These are phyloP conservation scores for Atta texana DNA, from an alignment of 1,140 invertebrate species.

Conservation along the genomic window DNA sequence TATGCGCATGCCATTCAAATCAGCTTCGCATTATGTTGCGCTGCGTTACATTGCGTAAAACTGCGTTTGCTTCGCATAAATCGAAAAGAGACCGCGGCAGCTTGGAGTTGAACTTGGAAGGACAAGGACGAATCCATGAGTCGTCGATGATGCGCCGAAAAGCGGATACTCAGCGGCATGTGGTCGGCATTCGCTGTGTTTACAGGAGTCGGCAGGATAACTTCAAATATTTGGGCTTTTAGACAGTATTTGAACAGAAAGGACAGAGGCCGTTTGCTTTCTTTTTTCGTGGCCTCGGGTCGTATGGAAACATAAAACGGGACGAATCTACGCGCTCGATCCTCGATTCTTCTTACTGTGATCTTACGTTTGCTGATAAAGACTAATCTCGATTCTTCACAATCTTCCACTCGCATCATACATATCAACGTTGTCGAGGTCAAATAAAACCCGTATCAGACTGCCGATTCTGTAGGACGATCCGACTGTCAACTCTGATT, in stretches of 20 bases:
- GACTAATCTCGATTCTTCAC: neutral
- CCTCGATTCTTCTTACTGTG: slow-evolving; percentile 23
- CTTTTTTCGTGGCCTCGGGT: neutral
- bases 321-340: slow-evolving; percentile 19
- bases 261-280: slow-evolving; percentile 72
- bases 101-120: neutral
- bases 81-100: slow-evolving; percentile 24
- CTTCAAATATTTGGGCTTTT: slow-evolving; percentile 85
- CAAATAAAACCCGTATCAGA: neutral
- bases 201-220: slow-evolving; percentile 76
- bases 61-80: slow-evolving; percentile 32
- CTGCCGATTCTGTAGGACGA: too few species aligned
- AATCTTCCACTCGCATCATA: neutral
- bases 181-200: slow-evolving; percentile 68
- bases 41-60: slow-evolving; percentile 10
- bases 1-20: slow-evolving; percentile 40
- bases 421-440: neutral
- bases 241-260: slow-evolving; percentile 79
- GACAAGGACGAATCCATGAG: neutral
- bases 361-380: slow-evolving; percentile 34
- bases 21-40: slow-evolving; percentile 34
- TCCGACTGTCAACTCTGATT: too few species aligned
- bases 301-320: slow-evolving; percentile 71
- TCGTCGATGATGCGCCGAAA: slow-evolving; percentile 41
- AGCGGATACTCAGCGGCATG: slow-evolving; percentile 33